A percentile compares a stretch with the other conserved stretches of the same genome.
Evolutionary conservation across 53 echinoderm and acorn worm species (phyloP).

Genomic region (Patiria pectinifera): DNA sequence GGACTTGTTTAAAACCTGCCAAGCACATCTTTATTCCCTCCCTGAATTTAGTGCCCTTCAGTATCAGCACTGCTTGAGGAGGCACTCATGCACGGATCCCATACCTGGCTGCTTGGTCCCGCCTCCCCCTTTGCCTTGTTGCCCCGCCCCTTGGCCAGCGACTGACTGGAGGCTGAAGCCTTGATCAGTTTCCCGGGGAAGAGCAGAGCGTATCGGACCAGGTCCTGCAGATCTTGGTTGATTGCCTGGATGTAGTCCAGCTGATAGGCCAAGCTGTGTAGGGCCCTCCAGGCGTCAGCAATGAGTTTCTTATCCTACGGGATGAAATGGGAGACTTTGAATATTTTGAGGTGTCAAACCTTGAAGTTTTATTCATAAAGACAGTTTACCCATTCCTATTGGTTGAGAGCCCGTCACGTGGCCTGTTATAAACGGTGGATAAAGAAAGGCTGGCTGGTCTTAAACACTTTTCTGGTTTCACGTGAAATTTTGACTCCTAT

Average conservation of each 20-base stretch:
- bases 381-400: too few relatives aligned
- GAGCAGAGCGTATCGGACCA: constrained; percentile 58
- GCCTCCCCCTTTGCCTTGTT: constrained; percentile 54
- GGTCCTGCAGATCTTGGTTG: constrained; percentile 63
- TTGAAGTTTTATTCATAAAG: too few relatives aligned
- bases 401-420: too few relatives aligned
- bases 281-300: constrained; percentile 76
- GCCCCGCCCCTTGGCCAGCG: constrained; percentile 51
- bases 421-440: too few relatives aligned
- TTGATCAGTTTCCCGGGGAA: constrained; percentile 37
- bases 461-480: too few relatives aligned
- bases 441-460: too few relatives aligned
- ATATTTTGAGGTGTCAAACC: background rate
- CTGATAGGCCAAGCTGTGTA: constrained; percentile 82
- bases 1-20: too few relatives aligned
- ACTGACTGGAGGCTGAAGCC: constrained; percentile 14
- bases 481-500: too few relatives aligned
- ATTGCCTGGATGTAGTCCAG: constrained; percentile 82
- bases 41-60: too few relatives aligned
- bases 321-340: background rate
- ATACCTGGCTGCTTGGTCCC: constrained; percentile 44
- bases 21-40: too few relatives aligned
- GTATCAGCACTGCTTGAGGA: too few relatives aligned
- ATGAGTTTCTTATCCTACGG: constrained; percentile 62
- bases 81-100: too few relatives aligned